A percentile compares a stretch with the other conserved stretches of the same genome.
phyloP scores from a whole-genome alignment of 2,888 invertebrate genomes.

The Rutpela maculata region DNA sequence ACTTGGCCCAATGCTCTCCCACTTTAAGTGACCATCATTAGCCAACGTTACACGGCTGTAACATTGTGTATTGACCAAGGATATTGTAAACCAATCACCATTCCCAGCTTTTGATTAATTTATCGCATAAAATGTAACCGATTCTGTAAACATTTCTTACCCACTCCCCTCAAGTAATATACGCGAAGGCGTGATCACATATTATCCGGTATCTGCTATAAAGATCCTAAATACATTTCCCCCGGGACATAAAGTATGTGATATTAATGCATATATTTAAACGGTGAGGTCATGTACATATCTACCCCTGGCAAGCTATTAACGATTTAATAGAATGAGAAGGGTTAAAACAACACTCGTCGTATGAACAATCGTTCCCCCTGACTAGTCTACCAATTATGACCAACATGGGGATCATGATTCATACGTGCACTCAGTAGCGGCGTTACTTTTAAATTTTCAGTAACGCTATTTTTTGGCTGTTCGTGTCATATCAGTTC shows the following conservation, averaged over 20 bases:
- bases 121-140: too few species aligned
- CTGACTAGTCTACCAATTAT: constrained; percentile 39
- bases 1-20: too few species aligned
- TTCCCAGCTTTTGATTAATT: too few species aligned
- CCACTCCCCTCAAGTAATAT: neutral
- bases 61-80: too few species aligned
- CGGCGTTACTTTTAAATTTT: constrained; percentile 21
- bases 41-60: too few species aligned
- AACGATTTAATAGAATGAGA: constrained; percentile 40
- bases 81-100: too few species aligned
- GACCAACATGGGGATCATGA: constrained; percentile 36
- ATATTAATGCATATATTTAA: constrained; percentile 16
- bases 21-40: too few species aligned
- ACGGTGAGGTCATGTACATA: constrained; percentile 22
- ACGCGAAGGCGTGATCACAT: neutral
- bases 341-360: constrained; percentile 36
- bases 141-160: too few species aligned
- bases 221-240: neutral
- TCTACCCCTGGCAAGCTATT: constrained; percentile 30
- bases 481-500: too few species aligned
- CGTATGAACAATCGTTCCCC: constrained; percentile 30
- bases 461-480: neutral
- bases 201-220: neutral
- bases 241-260: constrained; percentile 8
- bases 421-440: constrained; percentile 9